A percentile compares a stretch with the other conserved stretches of the same genome.
Evolutionary conservation across 2,888 invertebrate species (phyloP).

Genomic region (Agrochola macilenta): DNA sequence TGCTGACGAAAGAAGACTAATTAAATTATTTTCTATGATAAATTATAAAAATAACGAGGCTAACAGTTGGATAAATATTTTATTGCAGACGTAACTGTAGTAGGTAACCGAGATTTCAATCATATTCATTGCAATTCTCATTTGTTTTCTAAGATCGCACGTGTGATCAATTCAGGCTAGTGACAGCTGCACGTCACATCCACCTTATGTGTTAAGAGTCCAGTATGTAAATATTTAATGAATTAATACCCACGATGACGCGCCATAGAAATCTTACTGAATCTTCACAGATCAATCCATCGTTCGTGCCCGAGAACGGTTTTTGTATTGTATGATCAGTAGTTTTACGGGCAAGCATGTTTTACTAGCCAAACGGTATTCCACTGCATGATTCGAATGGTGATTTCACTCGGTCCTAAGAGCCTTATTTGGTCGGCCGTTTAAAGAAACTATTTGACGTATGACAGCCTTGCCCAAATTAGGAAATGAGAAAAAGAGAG

Average conservation of each 20-base stretch:
- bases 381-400: neutral
- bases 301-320: too few relatives aligned
- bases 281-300: neutral
- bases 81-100: slow-evolving; percentile 6
- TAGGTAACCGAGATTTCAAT: neutral
- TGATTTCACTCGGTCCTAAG: slow-evolving; percentile 4
- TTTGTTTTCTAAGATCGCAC: slow-evolving; percentile 20
- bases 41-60: slow-evolving; percentile 10
- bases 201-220: neutral
- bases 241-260: neutral
- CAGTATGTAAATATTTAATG: neutral
- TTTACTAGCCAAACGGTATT: slow-evolving; percentile 22
- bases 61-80: slow-evolving; percentile 5
- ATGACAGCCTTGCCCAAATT: slow-evolving; percentile 2
- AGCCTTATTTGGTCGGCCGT: slow-evolving; percentile 3
- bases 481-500: slow-evolving; percentile 6
- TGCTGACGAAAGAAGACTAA: slow-evolving; percentile 16
- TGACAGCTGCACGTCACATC: neutral
- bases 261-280: neutral
- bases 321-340: slow-evolving; percentile 1
- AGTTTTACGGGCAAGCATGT: neutral
- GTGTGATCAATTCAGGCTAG: neutral
- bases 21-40: slow-evolving; percentile 15
- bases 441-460: slow-evolving; percentile 14
- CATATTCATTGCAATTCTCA: neutral